phyloP scores from a whole-genome alignment of 2,888 invertebrate genomes.

The Pterobdella sp. region DNA sequence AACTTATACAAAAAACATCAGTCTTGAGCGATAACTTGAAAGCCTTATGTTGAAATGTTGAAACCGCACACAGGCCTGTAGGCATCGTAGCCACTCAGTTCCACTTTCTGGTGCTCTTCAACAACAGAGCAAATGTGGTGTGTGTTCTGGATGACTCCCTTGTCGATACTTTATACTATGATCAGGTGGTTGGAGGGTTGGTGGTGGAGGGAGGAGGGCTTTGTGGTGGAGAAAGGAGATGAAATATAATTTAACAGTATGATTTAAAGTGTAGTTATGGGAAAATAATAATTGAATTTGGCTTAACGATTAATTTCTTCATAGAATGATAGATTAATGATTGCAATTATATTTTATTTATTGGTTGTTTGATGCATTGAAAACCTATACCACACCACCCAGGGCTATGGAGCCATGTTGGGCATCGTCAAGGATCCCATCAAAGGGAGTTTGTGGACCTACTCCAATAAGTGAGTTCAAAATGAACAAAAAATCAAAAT shows the following conservation, averaged over 20 bases:
- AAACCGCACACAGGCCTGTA: constrained; percentile 56
- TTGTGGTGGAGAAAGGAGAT: background rate
- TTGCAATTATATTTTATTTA: background rate
- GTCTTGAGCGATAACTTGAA: background rate
- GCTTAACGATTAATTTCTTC: background rate
- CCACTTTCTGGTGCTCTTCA: constrained; percentile 74
- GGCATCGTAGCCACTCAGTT: constrained; percentile 80
- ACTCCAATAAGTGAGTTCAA: background rate
- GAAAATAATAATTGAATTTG: background rate
- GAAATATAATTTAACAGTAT: no score
- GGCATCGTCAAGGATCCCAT: background rate
- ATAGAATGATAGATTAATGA: background rate
- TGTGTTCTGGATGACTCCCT: constrained; percentile 17
- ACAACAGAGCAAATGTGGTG: constrained; percentile 57
- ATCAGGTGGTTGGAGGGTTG: background rate
- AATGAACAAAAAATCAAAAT: no score
- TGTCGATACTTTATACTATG: constrained; percentile 6
- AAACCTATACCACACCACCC: background rate
- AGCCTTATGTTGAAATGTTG: no score
- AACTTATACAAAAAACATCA: background rate
- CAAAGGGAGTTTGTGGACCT: background rate
- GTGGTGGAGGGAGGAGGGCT: background rate
- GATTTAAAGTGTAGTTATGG: background rate
- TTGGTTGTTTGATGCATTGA: background rate
- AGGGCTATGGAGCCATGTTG: background rate